Evolutionary conservation across 2,888 invertebrate species (phyloP).

Genomic region (Diplazon laetatorius): DNA sequence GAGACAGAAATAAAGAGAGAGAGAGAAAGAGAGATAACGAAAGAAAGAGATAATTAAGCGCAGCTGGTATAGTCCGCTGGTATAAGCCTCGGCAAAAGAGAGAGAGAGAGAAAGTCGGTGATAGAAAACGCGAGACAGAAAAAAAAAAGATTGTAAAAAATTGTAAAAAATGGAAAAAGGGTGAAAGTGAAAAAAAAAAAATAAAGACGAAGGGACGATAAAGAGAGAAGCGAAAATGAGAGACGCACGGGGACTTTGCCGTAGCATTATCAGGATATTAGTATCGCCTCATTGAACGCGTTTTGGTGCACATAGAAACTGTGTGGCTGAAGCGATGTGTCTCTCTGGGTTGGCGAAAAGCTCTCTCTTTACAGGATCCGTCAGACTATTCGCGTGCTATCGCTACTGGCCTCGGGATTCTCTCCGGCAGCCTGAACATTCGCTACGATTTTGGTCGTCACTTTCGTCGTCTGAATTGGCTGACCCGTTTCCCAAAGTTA

Average conservation of each 20-base stretch:
- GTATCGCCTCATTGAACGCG: conserved; percentile 68
- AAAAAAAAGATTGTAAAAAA: neutral
- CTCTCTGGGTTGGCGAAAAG: conserved; percentile 21
- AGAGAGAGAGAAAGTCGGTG: too few species aligned
- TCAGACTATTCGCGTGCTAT: conserved; percentile 26
- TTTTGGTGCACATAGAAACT: neutral
- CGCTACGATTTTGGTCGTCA: conserved; percentile 45
- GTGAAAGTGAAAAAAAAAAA: conserved; percentile 19
- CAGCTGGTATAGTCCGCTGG: conserved; percentile 30
- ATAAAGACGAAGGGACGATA: conserved; percentile 19
- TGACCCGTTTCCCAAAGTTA: conserved; percentile 64
- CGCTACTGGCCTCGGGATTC: neutral
- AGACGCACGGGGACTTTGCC: conserved; percentile 21
- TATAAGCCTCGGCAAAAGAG: conserved; percentile 20
- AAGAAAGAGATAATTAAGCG: conserved; percentile 37
- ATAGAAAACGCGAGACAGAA: too few species aligned
- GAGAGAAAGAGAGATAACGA: conserved; percentile 8
- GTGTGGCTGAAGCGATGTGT: neutral
- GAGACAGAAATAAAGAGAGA: too few species aligned
- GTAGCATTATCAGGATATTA: conserved; percentile 66
- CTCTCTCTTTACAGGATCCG: conserved; percentile 19
- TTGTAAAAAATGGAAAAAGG: conserved; percentile 8
- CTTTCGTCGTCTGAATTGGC: conserved; percentile 46
- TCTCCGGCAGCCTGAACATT: neutral
- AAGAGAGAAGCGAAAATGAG: conserved; percentile 36